phyloP scores from a whole-genome alignment of 2,113 vertebrate genomes.

The Amazona guildingii region DNA sequence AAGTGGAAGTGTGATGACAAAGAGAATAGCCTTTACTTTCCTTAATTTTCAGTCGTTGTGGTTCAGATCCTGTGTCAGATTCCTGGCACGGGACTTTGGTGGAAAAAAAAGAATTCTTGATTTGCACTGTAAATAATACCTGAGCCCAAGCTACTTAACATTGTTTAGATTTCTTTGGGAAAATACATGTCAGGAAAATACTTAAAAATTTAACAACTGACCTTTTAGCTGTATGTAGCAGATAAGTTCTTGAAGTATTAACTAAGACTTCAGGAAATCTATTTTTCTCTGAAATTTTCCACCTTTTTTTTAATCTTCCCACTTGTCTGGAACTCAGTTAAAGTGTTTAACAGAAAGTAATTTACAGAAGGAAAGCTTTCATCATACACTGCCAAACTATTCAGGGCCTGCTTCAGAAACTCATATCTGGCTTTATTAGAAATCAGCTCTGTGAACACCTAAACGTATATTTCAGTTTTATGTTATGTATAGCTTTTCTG shows the following conservation, averaged over 20 bases:
- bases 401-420: background rate
- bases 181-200: background rate
- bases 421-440: background rate
- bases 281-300: slow-evolving; percentile 8
- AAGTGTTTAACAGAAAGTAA: slow-evolving; percentile 21
- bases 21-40: slow-evolving; percentile 52
- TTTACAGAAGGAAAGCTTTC: background rate
- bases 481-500: background rate
- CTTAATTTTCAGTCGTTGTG: slow-evolving; percentile 15
- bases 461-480: background rate
- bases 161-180: slow-evolving; percentile 11
- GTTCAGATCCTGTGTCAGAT: slow-evolving; percentile 49
- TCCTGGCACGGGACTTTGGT: slow-evolving; percentile 17
- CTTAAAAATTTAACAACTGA: background rate
- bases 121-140: slow-evolving; percentile 32
- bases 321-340: background rate
- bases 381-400: background rate
- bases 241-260: background rate
- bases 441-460: background rate
- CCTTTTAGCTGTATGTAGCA: background rate
- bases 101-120: background rate
- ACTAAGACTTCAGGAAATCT: background rate
- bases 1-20: slow-evolving; percentile 69
- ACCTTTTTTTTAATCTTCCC: background rate
- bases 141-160: slow-evolving; percentile 4